A percentile compares a stretch with the other conserved stretches of the same genome.
Conservation (phyloP, 1,140 invertebrate species). For the Mya arenaria region DNA sequence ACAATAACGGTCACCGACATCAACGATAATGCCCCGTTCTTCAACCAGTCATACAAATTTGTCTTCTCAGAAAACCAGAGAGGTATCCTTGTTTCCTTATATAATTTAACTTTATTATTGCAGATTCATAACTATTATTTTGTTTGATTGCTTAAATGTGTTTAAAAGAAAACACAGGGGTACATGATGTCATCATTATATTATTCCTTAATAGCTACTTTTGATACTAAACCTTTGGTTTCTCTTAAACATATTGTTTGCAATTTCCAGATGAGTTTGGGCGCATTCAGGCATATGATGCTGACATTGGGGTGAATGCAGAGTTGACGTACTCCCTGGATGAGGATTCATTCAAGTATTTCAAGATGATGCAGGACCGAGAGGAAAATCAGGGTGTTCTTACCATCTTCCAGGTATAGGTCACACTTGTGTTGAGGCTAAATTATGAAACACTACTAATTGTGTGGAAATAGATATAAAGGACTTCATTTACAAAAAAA, state of each 20-base stretch:
- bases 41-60: slow-evolving; percentile 35
- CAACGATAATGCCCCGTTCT: slow-evolving; percentile 89
- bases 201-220: too few relatives aligned
- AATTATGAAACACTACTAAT: too few relatives aligned
- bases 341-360: slow-evolving; percentile 12
- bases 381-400: slow-evolving; percentile 26
- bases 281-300: slow-evolving; percentile 33
- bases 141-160: too few relatives aligned
- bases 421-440: neutral
- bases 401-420: slow-evolving; percentile 26
- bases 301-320: slow-evolving; percentile 43
- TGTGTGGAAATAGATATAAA: too few relatives aligned
- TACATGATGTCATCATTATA: too few relatives aligned
- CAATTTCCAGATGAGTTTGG: slow-evolving; percentile 37
- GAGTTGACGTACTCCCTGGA: slow-evolving; percentile 29
- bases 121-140: too few relatives aligned
- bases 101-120: too few relatives aligned
- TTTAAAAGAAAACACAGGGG: too few relatives aligned
- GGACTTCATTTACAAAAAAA: too few relatives aligned
- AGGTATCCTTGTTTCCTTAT: too few relatives aligned
- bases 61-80: slow-evolving; percentile 16
- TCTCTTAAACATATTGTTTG: neutral
- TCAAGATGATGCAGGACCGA: slow-evolving; percentile 23
- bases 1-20: slow-evolving; percentile 97
- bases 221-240: too few relatives aligned